Percentiles rank a stretch among this genome's conserved stretches.
These are phyloP conservation scores for Leuciscus idus DNA, from an alignment of 2,113 vertebrate species.

Conservation along the genomic window DNA sequence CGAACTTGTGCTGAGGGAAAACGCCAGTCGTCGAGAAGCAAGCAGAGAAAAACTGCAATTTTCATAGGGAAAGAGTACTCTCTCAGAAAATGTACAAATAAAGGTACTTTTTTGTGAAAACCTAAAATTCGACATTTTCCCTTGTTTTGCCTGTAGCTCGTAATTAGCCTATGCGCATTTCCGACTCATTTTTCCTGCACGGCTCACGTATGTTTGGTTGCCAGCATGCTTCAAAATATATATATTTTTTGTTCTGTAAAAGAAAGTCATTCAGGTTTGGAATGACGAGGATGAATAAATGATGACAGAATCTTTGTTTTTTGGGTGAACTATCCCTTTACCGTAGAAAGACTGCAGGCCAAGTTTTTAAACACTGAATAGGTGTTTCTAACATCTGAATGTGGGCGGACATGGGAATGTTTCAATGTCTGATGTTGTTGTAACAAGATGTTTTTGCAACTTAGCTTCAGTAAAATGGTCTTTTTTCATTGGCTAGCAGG, in stretches of 20 bases:
- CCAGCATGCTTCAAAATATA: background rate
- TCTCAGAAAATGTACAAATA: too few relatives aligned
- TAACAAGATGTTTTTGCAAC: background rate
- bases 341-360: background rate
- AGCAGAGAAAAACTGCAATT: too few relatives aligned
- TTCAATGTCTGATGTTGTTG: background rate
- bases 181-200: too few relatives aligned
- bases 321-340: background rate
- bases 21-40: too few relatives aligned
- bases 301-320: background rate
- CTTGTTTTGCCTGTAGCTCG: too few relatives aligned
- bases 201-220: background rate
- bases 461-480: background rate
- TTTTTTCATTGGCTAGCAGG: background rate
- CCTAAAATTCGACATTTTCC: too few relatives aligned
- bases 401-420: background rate
- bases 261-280: background rate
- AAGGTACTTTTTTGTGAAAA: too few relatives aligned
- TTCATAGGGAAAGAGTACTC: too few relatives aligned
- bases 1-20: too few relatives aligned
- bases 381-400: background rate
- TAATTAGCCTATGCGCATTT: too few relatives aligned
- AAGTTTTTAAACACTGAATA: background rate
- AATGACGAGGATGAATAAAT: background rate
- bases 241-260: background rate